Evolutionary conservation across 2,113 vertebrate species (phyloP).

Genomic region (Solea solea): DNA sequence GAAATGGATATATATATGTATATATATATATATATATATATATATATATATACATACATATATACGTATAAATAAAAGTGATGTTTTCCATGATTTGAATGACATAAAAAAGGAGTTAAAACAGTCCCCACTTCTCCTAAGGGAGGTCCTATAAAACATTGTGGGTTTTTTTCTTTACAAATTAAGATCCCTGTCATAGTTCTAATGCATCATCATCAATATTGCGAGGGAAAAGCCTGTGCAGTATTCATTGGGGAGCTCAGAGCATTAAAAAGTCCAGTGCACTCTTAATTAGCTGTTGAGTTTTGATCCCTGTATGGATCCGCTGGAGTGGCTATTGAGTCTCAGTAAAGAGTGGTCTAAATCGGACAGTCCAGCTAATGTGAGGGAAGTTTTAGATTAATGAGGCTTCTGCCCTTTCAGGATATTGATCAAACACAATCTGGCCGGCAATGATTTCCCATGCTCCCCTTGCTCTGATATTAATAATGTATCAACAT

Average conservation of each 20-base stretch:
- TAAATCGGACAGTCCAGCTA: conserved; percentile 58
- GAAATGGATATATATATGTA: too few species aligned
- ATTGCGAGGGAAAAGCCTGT: background rate
- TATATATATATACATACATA: too few species aligned
- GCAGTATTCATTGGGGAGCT: conserved; percentile 8
- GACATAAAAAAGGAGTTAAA: background rate
- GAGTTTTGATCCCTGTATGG: conserved; percentile 45
- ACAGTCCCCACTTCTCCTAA: background rate
- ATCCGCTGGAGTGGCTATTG: conserved; percentile 45
- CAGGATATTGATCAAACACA: conserved; percentile 76
- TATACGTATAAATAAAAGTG: too few species aligned
- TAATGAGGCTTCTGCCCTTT: conserved; percentile 70
- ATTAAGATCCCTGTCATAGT: background rate
- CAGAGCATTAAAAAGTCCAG: conserved; percentile 10
- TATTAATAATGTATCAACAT: conserved; percentile 68
- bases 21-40: too few species aligned
- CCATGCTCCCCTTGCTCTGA: conserved; percentile 55
- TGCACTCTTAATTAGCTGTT: conserved; percentile 38
- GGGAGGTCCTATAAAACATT: background rate
- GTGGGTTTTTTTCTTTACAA: background rate
- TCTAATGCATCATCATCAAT: background rate
- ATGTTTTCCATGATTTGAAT: background rate
- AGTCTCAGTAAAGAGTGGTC: conserved; percentile 54
- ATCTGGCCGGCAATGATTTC: conserved; percentile 71
- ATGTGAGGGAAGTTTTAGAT: conserved; percentile 75